These are phyloP conservation scores for Drosophila kohkoa DNA, from an alignment of 1,140 invertebrate species.

Conservation along the genomic window DNA sequence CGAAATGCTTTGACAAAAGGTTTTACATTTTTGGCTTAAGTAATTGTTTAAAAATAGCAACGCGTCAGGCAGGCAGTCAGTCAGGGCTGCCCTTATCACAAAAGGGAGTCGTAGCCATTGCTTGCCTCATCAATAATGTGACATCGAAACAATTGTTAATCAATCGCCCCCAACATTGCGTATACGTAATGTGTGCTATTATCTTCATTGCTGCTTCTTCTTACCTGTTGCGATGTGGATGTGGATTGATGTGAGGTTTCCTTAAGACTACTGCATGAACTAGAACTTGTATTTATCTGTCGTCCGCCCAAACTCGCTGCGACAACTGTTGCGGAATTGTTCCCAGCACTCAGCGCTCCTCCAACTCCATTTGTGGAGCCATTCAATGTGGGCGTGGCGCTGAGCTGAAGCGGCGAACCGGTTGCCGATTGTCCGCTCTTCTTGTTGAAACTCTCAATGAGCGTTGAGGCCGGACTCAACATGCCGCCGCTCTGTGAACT, in stretches of 20 bases:
- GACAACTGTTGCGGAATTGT: conserved; percentile 36
- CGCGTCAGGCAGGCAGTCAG: conserved; percentile 4
- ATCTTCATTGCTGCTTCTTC: neutral
- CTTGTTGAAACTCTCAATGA: conserved; percentile 84
- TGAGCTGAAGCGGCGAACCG: conserved; percentile 33
- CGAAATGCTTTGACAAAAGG: neutral
- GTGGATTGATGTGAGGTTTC: conserved; percentile 83
- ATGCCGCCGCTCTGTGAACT: conserved; percentile 74
- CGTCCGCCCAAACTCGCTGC: conserved; percentile 46
- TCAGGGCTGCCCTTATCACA: neutral
- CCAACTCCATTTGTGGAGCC: conserved; percentile 28
- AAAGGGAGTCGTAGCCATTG: neutral
- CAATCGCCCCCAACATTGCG: conserved; percentile 21
- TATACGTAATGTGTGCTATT: conserved; percentile 20
- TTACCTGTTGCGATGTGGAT: conserved; percentile 84
- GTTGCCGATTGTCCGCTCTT: conserved; percentile 54
- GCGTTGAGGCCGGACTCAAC: conserved; percentile 74
- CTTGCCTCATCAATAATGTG: conserved; percentile 12
- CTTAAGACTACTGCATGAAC: conserved; percentile 84
- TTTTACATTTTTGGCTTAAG: conserved; percentile 47
- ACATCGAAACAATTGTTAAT: conserved; percentile 15
- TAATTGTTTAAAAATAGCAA: conserved; percentile 52
- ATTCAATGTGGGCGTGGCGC: conserved; percentile 50
- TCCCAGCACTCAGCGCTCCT: conserved; percentile 29
- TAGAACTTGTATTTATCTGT: conserved; percentile 80